phyloP scores from a whole-genome alignment of 2,888 invertebrate genomes.

The Hirtodrosophila histrioides region DNA sequence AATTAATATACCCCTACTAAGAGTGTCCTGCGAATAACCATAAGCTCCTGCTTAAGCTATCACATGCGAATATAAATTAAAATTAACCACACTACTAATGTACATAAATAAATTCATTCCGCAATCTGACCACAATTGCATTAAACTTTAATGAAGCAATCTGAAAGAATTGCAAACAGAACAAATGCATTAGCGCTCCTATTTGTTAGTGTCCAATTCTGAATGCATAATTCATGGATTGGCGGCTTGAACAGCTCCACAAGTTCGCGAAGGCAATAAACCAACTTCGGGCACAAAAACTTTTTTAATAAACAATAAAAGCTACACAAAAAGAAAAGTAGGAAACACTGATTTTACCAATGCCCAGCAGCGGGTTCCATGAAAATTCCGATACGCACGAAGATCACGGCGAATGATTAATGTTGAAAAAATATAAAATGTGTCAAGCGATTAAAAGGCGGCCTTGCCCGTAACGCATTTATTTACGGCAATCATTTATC shows the following conservation, averaged over 20 bases:
- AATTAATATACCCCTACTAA: neutral
- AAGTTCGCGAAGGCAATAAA: slow-evolving; percentile 2
- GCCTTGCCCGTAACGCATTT: slow-evolving; percentile 59
- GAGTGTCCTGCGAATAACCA: neutral
- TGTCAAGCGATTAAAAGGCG: slow-evolving; percentile 73
- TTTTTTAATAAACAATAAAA: slow-evolving; percentile 59
- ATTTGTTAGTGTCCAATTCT: slow-evolving; percentile 27
- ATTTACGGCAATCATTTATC: slow-evolving; percentile 74
- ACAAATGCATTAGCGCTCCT: slow-evolving; percentile 45
- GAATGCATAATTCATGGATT: slow-evolving; percentile 58
- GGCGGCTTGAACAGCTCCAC: neutral
- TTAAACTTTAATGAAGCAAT: slow-evolving; percentile 53
- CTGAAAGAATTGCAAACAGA: slow-evolving; percentile 49
- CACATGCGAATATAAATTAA: slow-evolving; percentile 34
- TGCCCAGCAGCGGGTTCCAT: no score
- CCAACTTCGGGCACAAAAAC: slow-evolving; percentile 31
- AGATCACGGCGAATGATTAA: slow-evolving; percentile 70
- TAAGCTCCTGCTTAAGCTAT: slow-evolving; percentile 4
- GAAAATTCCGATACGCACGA: slow-evolving; percentile 30
- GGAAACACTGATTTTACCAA: neutral
- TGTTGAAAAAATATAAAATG: slow-evolving; percentile 68
- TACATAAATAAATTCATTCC: slow-evolving; percentile 41
- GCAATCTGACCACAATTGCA: slow-evolving; percentile 50
- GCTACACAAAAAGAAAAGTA: slow-evolving; percentile 5
- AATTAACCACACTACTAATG: slow-evolving; percentile 42